Conservation (phyloP, 2,888 invertebrate species). For the Drosophila pseudotalamancana region DNA sequence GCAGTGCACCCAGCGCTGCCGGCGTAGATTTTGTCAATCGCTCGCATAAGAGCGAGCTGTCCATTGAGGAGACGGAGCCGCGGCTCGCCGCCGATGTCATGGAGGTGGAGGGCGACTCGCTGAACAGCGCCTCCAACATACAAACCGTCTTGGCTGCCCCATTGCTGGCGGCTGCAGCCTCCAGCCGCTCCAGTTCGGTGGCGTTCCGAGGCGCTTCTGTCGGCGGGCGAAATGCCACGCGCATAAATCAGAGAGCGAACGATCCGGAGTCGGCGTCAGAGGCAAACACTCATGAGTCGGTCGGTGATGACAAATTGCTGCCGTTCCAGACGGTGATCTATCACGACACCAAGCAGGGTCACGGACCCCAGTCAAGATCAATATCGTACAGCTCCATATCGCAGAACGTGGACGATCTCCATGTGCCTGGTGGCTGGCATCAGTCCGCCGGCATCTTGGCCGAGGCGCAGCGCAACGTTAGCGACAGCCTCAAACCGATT, state of each 20-base stretch:
- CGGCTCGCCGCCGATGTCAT: slow-evolving; percentile 82
- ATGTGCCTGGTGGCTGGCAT: slow-evolving; percentile 74
- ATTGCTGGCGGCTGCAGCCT: slow-evolving; percentile 85
- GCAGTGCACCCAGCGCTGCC: slow-evolving; percentile 51
- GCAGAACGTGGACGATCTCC: slow-evolving; percentile 81
- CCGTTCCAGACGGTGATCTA: slow-evolving; percentile 86
- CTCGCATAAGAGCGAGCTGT: slow-evolving; percentile 86
- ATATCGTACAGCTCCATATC: slow-evolving; percentile 86
- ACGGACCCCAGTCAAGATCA: slow-evolving; percentile 84
- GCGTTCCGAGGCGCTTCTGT: slow-evolving; percentile 82
- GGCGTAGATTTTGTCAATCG: slow-evolving; percentile 83
- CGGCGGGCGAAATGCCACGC: slow-evolving; percentile 38
- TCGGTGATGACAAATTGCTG: slow-evolving; percentile 74
- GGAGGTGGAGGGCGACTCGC: slow-evolving; percentile 71
- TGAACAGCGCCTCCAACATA: slow-evolving; percentile 82
- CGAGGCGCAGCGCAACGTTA: slow-evolving; percentile 82
- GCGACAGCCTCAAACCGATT: slow-evolving; percentile 78
- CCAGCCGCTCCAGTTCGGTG: slow-evolving; percentile 50
- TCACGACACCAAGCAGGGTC: slow-evolving; percentile 84
- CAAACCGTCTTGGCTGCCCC: slow-evolving; percentile 84
- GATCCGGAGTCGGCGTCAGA: slow-evolving; percentile 19
- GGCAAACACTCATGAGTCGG: slow-evolving; percentile 30
- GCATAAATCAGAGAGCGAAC: slow-evolving; percentile 42
- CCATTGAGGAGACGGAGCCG: slow-evolving; percentile 86
- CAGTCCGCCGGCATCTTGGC: slow-evolving; percentile 76